Conservation (phyloP, 2,113 vertebrate genomes). For the Pelvicachromis taeniatus region DNA sequence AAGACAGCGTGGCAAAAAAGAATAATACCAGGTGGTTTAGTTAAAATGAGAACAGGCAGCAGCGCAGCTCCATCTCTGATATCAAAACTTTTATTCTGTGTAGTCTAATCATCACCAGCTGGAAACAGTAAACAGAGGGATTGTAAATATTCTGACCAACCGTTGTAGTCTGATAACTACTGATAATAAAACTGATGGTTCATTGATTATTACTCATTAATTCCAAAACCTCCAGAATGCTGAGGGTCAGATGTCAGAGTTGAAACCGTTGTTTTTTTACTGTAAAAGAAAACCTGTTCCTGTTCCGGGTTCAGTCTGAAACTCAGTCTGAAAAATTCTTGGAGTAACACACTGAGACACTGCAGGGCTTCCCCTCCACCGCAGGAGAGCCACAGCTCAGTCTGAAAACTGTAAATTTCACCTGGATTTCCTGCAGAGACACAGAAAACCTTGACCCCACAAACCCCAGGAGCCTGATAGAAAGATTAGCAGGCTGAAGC, state of each 20-base stretch:
- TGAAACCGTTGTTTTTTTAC: neutral
- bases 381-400: neutral
- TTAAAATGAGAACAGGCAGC: neutral
- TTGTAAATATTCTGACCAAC: neutral
- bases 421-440: conserved; percentile 26
- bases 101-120: neutral
- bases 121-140: neutral
- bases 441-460: conserved; percentile 13
- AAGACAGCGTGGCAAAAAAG: neutral
- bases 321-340: too few species aligned
- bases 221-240: neutral
- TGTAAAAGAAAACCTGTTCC: neutral
- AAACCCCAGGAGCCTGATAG: conserved; percentile 27
- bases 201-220: neutral
- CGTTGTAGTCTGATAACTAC: neutral
- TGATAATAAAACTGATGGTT: neutral
- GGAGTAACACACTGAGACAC: neutral
- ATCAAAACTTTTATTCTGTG: neutral
- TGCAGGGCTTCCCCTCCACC: neutral
- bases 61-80: neutral
- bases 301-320: neutral
- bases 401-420: conserved; percentile 20
- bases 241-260: neutral
- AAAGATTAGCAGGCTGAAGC: neutral
- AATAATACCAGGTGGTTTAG: neutral